These are phyloP conservation scores for Mugil cephalus DNA, from an alignment of 2,113 vertebrate species.

Conservation along the genomic window DNA sequence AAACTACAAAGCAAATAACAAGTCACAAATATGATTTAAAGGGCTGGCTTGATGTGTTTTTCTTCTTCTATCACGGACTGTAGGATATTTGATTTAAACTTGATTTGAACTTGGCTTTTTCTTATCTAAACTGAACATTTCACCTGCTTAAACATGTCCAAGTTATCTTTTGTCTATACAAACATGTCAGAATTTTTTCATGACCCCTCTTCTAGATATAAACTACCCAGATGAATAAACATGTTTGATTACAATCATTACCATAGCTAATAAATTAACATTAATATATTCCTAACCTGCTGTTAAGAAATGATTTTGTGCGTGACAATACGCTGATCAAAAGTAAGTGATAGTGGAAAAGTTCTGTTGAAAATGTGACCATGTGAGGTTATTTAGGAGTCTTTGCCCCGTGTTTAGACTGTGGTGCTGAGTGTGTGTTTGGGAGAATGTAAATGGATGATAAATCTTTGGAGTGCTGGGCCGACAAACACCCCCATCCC, in stretches of 20 bases:
- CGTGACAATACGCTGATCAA: neutral
- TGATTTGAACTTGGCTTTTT: neutral
- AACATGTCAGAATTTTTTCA: conserved; percentile 29
- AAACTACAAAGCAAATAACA: neutral
- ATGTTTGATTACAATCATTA: conserved; percentile 20
- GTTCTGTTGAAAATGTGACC: conserved; percentile 20
- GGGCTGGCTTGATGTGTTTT: neutral
- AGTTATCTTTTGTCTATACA: conserved; percentile 29
- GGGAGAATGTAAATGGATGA: conserved; percentile 69
- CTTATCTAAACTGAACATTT: conserved; percentile 23
- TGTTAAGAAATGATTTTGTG: neutral
- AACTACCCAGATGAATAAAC: conserved; percentile 50
- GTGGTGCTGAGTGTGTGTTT: conserved; percentile 56
- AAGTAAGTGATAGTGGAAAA: conserved; percentile 39
- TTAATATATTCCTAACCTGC: neutral
- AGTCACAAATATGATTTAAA: neutral
- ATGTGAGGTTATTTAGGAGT: conserved; percentile 53
- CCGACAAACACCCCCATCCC: conserved; percentile 33
- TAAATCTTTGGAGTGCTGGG: conserved; percentile 54
- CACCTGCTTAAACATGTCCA: conserved; percentile 11
- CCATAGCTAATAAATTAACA: conserved; percentile 8
- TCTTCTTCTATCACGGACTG: no score
- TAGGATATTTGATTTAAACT: neutral
- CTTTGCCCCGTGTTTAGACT: conserved; percentile 61
- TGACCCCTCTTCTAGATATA: conserved; percentile 38